A percentile compares a stretch with the other conserved stretches of the same genome.
Conservation (phyloP, 2,888 invertebrate genomes). For the Cheilosia vernalis region DNA sequence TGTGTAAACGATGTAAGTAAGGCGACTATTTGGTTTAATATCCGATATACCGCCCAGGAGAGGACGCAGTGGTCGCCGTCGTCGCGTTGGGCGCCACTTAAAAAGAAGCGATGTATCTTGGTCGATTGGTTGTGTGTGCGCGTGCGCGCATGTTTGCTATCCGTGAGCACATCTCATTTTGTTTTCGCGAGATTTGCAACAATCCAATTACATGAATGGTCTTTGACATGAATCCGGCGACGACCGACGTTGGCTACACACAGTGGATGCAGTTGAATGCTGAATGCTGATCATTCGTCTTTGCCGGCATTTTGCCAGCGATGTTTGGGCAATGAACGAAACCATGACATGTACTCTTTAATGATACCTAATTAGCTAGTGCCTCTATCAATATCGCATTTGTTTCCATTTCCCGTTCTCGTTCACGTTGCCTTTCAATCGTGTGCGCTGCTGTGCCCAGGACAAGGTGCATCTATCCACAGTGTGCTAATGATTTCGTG, state of each 20-base stretch:
- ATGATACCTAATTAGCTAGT: constrained; percentile 74
- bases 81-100: constrained; percentile 72
- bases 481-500: constrained; percentile 26
- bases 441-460: constrained; percentile 1
- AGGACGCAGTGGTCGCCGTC: constrained; percentile 12
- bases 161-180: constrained; percentile 75
- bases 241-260: constrained; percentile 12
- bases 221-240: constrained; percentile 70
- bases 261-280: neutral
- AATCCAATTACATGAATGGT: constrained; percentile 75
- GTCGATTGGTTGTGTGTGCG: constrained; percentile 54
- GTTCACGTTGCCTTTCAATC: neutral
- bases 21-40: constrained; percentile 73
- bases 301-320: constrained; percentile 51
- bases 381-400: constrained; percentile 71
- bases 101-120: constrained; percentile 60
- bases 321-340: constrained; percentile 61
- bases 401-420: constrained; percentile 53
- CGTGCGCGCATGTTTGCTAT: constrained; percentile 73
- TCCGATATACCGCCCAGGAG: constrained; percentile 72
- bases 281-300: constrained; percentile 51
- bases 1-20: constrained; percentile 74
- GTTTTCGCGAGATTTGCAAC: constrained; percentile 75
- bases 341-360: constrained; percentile 73
- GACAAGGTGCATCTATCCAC: neutral